These are phyloP conservation scores for Sitta carolinensis DNA, from an alignment of 2,797 vertebrate species.

Conservation along the genomic window DNA sequence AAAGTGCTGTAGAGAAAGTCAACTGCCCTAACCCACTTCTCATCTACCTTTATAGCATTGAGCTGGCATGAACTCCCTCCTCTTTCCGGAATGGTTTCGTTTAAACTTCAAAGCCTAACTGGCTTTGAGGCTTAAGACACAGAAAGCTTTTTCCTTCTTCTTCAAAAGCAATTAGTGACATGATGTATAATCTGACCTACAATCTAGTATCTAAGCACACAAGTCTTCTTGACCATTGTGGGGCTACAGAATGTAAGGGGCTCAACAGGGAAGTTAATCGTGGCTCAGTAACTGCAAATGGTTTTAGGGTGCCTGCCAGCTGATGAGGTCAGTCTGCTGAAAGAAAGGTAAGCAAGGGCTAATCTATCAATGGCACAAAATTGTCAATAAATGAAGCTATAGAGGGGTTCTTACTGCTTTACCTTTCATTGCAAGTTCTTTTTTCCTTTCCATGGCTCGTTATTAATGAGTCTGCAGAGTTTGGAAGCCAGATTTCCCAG, in stretches of 20 bases:
- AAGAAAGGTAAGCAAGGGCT: slow-evolving; percentile 19
- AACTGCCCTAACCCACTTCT: slow-evolving; percentile 20
- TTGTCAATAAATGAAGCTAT: neutral
- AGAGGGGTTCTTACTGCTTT: neutral
- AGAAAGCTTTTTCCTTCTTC: neutral
- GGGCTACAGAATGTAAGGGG: neutral
- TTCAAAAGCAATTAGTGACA: slow-evolving; percentile 55
- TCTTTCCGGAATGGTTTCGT: slow-evolving; percentile 21
- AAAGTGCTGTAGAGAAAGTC: slow-evolving; percentile 3
- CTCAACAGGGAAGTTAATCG: neutral
- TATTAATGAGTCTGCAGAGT: neutral
- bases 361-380: slow-evolving; percentile 13
- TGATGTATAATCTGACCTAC: neutral
- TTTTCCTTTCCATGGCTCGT: neutral
- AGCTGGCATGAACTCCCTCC: neutral
- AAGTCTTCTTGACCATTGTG: neutral
- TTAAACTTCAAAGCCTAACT: slow-evolving; percentile 51
- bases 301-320: neutral
- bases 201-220: slow-evolving; percentile 16
- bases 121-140: slow-evolving; percentile 23
- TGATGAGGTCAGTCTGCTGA: slow-evolving; percentile 24
- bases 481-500: neutral
- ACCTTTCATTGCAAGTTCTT: neutral
- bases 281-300: neutral
- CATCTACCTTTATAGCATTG: neutral